Evolutionary conservation across 2,888 invertebrate species (phyloP).

Genomic region (Cecidostiba fungosa): DNA sequence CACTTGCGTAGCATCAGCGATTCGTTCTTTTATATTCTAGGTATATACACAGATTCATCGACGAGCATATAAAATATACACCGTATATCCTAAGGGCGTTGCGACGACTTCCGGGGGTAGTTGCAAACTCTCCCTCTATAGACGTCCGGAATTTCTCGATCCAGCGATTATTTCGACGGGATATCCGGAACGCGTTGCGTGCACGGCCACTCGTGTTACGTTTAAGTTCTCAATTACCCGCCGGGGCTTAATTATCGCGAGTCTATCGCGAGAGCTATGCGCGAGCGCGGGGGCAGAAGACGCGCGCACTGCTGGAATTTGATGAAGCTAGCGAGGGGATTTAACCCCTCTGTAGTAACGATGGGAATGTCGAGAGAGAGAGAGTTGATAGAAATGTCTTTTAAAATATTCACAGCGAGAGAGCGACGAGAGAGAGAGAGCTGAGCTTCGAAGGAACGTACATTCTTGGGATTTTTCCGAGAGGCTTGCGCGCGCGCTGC

Average conservation of each 20-base stretch:
- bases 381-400: constrained; percentile 54
- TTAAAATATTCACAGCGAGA: constrained; percentile 28
- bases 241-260: constrained; percentile 60
- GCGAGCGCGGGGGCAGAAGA: neutral
- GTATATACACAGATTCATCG: neutral
- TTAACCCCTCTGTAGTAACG: constrained; percentile 25
- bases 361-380: constrained; percentile 41
- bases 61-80: neutral
- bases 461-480: constrained; percentile 44
- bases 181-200: constrained; percentile 74
- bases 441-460: neutral
- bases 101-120: constrained; percentile 41
- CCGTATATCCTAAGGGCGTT: neutral
- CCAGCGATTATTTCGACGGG: constrained; percentile 74
- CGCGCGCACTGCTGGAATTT: constrained; percentile 31
- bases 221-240: constrained; percentile 60
- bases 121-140: neutral
- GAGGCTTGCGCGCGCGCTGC: neutral
- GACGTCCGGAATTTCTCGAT: constrained; percentile 69
- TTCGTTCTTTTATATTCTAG: neutral
- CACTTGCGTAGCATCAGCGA: neutral
- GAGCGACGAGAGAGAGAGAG: neutral
- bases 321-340: constrained; percentile 34
- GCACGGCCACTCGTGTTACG: constrained; percentile 61
- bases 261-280: constrained; percentile 37